Evolutionary conservation across 2,113 vertebrate genomes (phyloP), one percentile per base, ranked within the genome.

Genomic region (Triplophysa dalaica): DNA sequence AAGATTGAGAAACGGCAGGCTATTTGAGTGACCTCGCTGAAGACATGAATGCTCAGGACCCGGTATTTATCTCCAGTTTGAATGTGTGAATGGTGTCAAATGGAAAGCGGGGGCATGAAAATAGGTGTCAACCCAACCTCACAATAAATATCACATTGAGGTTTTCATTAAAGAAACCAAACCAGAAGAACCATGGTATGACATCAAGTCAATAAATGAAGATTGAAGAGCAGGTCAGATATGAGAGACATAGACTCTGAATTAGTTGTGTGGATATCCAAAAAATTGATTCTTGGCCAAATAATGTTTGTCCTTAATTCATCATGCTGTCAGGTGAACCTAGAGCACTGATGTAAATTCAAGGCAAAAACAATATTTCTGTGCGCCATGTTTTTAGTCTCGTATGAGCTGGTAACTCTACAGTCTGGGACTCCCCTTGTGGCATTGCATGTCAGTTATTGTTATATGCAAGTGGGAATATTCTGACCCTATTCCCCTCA

Each of bases 71-170:
- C 63, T 82, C 75, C 10, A 1, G 74, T 78, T 67, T n/a, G n/a
- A 63, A 19, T 61, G 80, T 75, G 78, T 43, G 73, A 41, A 26
- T 17, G 33, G 60, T 64, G 22, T 22, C 2, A 65, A 11, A 33
- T 58, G 70, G 78, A 67, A 68, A 64, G 2, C 8, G 45, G 56
- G 61, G 60, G 26, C 26, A 38, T 65, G 14, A 13, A 74, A 65
- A 75, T 29, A 41, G 66, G 26, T 65, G n/a, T 26, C 19, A 38
- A 19, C 13, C 13, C 70, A 73, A 73, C 16, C 41, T 73, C 33
- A 68, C 79, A 63, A 81, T 72, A 68, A 70, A 84, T 73, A 74
- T 80, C 80, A 70, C 69, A 80, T 64, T 56, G 38, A 58, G 21
- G 9, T 70, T 75, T 85, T 83, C 21, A 66, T 78, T 62, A 81